A percentile compares a stretch with the other conserved stretches of the same genome.
Conservation (phyloP, 2,797 vertebrate genomes). For the Steatocranus sp. region DNA sequence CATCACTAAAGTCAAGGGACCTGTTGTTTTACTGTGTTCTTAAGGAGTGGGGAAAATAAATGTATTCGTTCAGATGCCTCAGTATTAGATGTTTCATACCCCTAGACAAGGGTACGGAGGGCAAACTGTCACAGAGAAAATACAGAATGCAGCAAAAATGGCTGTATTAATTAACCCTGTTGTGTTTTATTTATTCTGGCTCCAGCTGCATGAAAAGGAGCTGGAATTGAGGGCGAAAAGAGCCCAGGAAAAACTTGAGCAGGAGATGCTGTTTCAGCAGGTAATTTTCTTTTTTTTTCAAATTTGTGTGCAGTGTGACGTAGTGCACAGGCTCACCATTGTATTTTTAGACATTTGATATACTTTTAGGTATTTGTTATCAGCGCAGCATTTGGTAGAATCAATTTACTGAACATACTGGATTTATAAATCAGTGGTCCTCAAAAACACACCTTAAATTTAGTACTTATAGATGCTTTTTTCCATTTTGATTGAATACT, state of each 20-base stretch:
- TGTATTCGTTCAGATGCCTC: background rate
- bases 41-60: background rate
- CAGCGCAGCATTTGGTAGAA: background rate
- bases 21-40: background rate
- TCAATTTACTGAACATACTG: background rate
- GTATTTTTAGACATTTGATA: background rate
- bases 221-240: slow-evolving; percentile 65
- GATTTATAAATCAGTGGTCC: background rate
- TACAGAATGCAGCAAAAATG: background rate
- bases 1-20: background rate
- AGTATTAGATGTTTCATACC: background rate
- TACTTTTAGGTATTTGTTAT: background rate
- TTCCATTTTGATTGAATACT: background rate
- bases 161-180: background rate
- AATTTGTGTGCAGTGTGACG: background rate
- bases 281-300: slow-evolving; percentile 59
- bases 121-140: background rate
- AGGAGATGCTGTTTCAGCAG: slow-evolving; percentile 76
- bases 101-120: background rate
- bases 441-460: background rate
- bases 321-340: background rate
- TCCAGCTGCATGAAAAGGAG: slow-evolving; percentile 69
- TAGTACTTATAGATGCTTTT: background rate
- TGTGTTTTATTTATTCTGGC: background rate
- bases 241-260: slow-evolving; percentile 71